phyloP scores from a whole-genome alignment of 2,797 vertebrate species.

The Philypnodon macrostomus region DNA sequence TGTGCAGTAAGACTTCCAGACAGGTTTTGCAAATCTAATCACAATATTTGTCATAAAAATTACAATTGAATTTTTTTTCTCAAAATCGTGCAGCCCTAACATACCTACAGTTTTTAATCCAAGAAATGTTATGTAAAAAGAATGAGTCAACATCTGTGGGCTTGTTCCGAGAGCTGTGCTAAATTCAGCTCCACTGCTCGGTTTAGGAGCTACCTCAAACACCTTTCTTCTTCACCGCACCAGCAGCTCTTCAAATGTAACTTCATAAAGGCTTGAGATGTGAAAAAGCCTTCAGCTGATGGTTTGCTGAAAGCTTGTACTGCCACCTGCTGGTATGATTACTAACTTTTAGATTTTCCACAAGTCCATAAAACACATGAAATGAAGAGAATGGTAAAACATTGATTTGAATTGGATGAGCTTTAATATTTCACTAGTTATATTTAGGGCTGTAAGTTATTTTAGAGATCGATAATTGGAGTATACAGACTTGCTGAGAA shows the following conservation, averaged over 20 bases:
- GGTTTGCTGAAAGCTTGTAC: conserved; percentile 3
- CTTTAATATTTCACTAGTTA: too few species aligned
- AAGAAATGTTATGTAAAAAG: conserved; percentile 40
- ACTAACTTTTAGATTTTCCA: background rate
- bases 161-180: conserved; percentile 17
- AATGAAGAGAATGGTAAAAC: background rate
- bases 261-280: background rate
- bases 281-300: background rate
- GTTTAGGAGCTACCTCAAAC: conserved; percentile 10
- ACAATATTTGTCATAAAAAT: too few species aligned
- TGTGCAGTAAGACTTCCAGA: too few species aligned
- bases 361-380: background rate
- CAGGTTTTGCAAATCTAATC: too few species aligned
- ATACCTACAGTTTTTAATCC: conserved; percentile 21
- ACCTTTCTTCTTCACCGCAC: background rate
- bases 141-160: conserved; percentile 51
- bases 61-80: too few species aligned
- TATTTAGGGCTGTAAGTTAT: too few species aligned
- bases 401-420: too few species aligned
- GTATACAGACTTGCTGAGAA: too few species aligned
- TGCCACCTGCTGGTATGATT: conserved; percentile 51
- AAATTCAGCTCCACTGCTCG: conserved; percentile 16
- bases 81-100: too few species aligned
- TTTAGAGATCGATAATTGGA: too few species aligned
- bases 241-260: too few species aligned